These are phyloP conservation scores for Calyptomena viridis DNA, from an alignment of 2,113 vertebrate genomes.

Conservation along the genomic window DNA sequence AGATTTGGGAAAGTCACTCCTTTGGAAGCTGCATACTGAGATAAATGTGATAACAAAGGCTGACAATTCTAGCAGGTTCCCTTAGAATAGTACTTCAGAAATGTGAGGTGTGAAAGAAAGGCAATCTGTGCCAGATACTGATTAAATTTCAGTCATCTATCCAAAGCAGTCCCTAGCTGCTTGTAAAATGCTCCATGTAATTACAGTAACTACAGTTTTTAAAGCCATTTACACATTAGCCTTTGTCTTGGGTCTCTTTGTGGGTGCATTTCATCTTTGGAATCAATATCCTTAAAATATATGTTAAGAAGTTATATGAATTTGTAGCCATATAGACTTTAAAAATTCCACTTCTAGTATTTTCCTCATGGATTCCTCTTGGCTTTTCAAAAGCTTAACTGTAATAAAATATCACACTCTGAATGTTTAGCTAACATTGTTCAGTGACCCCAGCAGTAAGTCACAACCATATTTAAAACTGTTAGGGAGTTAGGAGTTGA, in stretches of 20 bases:
- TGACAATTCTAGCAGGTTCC: constrained; percentile 58
- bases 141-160: constrained; percentile 81
- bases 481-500: constrained; percentile 49
- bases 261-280: constrained; percentile 71
- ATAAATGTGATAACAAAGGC: constrained; percentile 68
- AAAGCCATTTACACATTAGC: constrained; percentile 78
- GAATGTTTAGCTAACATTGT: constrained; percentile 60
- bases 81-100: constrained; percentile 66
- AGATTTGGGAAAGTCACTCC: constrained; percentile 37
- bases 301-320: constrained; percentile 70
- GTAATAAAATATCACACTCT: constrained; percentile 72
- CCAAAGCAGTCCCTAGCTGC: constrained; percentile 75
- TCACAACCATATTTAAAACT: constrained; percentile 67
- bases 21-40: constrained; percentile 42
- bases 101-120: constrained; percentile 68
- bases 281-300: constrained; percentile 76
- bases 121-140: constrained; percentile 71
- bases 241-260: constrained; percentile 71
- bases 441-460: constrained; percentile 50
- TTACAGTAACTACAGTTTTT: constrained; percentile 78
- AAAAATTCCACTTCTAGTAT: constrained; percentile 66
- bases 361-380: constrained; percentile 62
- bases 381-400: constrained; percentile 71
- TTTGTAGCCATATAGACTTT: constrained; percentile 66
- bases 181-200: constrained; percentile 81